Conservation (phyloP, 2,888 invertebrate species). For the Iphiclides podalirius region DNA sequence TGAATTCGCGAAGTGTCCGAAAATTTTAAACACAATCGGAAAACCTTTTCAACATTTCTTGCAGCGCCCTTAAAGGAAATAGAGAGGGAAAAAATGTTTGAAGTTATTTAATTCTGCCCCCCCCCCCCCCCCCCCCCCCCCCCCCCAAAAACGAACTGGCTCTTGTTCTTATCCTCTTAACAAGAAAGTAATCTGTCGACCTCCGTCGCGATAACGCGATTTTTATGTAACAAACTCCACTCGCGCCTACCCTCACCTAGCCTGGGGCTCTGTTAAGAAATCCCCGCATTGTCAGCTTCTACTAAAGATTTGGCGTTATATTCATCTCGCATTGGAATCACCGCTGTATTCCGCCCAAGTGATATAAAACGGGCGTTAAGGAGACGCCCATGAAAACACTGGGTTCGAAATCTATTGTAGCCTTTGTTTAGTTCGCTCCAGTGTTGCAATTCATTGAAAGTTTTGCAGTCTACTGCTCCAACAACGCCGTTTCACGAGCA, state of each 20-base stretch:
- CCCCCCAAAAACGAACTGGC: slow-evolving; percentile 68
- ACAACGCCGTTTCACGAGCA: slow-evolving; percentile 56
- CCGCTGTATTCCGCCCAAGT: slow-evolving; percentile 70
- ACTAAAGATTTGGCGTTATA: slow-evolving; percentile 73
- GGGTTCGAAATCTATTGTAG: slow-evolving; percentile 53
- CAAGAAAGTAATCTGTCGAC: slow-evolving; percentile 79
- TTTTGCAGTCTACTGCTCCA: slow-evolving; percentile 64
- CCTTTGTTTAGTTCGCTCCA: slow-evolving; percentile 69
- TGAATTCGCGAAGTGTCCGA: too few species aligned
- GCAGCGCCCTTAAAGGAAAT: neutral
- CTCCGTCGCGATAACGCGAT: slow-evolving; percentile 75
- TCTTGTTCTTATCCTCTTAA: slow-evolving; percentile 78
- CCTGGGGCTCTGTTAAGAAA: slow-evolving; percentile 69
- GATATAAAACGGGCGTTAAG: slow-evolving; percentile 75
- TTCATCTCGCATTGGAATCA: slow-evolving; percentile 74
- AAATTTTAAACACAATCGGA: too few species aligned
- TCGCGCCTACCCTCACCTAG: slow-evolving; percentile 78
- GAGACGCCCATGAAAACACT: slow-evolving; percentile 63
- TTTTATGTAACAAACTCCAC: slow-evolving; percentile 77
- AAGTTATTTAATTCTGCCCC: slow-evolving; percentile 66
- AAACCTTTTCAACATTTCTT: slow-evolving; percentile 29
- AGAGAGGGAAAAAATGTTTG: slow-evolving; percentile 19
- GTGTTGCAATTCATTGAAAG: slow-evolving; percentile 70
- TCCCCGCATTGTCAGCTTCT: slow-evolving; percentile 71
- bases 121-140: too few species aligned